phyloP scores from a whole-genome alignment of 2,797 vertebrate genomes.

The Lacerta bilineata region DNA sequence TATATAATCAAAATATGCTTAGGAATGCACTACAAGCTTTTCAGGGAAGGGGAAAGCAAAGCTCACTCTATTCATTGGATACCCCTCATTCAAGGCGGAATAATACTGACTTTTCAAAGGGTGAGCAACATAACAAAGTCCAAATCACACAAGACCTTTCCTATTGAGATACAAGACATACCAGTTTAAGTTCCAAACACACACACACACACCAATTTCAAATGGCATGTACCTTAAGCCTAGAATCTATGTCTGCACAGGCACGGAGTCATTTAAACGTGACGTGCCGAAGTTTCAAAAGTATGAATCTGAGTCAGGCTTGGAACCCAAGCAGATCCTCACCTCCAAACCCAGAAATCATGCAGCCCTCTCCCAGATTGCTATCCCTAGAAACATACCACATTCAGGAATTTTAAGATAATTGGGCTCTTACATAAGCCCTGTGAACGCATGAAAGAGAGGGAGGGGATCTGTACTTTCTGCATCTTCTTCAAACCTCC shows the following conservation, averaged over 20 bases:
- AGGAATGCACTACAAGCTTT: neutral
- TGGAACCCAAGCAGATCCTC: neutral
- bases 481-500: neutral
- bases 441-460: neutral
- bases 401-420: neutral
- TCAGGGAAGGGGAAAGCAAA: neutral
- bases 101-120: neutral
- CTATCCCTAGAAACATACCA: no score
- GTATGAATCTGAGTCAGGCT: neutral
- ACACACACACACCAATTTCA: neutral
- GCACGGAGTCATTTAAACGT: neutral
- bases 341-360: neutral
- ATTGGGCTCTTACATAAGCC: neutral
- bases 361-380: neutral
- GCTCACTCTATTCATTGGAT: neutral
- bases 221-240: neutral
- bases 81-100: neutral
- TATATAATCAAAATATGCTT: neutral
- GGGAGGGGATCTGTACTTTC: neutral
- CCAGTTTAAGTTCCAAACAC: neutral
- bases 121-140: neutral
- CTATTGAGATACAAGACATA: neutral
- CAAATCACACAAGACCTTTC: neutral
- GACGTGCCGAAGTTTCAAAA: neutral
- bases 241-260: neutral